Conservation (phyloP, 2,797 vertebrate species). For the Podarcis lilfordi region DNA sequence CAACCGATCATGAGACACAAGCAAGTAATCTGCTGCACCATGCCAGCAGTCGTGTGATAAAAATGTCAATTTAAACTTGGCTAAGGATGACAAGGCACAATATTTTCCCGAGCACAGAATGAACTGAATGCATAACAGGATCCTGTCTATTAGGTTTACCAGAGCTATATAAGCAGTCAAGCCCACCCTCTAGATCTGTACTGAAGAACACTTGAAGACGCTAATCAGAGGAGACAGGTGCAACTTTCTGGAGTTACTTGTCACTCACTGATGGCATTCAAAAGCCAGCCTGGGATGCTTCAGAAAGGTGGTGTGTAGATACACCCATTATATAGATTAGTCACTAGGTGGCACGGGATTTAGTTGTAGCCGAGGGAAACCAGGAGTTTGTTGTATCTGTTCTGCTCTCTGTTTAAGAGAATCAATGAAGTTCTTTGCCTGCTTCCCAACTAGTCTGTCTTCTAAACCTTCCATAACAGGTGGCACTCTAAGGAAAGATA, state of each 20-base stretch:
- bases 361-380: too few species aligned
- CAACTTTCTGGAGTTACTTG: not conserved
- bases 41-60: conserved; percentile 65
- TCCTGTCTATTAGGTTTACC: not conserved
- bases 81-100: conserved; percentile 55
- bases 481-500: too few species aligned
- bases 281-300: not conserved
- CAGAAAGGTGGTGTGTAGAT: not conserved
- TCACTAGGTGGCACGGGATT: not conserved
- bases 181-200: conserved; percentile 23
- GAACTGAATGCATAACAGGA: conserved; percentile 39
- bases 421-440: too few species aligned
- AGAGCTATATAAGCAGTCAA: not conserved
- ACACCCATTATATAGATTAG: not conserved
- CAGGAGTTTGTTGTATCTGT: not conserved
- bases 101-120: conserved; percentile 52
- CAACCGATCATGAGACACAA: conserved; percentile 62
- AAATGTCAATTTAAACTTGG: conserved; percentile 63
- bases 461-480: too few species aligned
- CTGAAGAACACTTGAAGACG: conserved; percentile 2
- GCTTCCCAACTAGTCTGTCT: too few species aligned
- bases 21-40: conserved; percentile 47
- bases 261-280: not conserved
- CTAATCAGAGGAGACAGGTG: conserved; percentile 3
- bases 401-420: too few species aligned